These are phyloP conservation scores for Platyscapa corneri DNA, from an alignment of 1,140 invertebrate species.

Conservation along the genomic window DNA sequence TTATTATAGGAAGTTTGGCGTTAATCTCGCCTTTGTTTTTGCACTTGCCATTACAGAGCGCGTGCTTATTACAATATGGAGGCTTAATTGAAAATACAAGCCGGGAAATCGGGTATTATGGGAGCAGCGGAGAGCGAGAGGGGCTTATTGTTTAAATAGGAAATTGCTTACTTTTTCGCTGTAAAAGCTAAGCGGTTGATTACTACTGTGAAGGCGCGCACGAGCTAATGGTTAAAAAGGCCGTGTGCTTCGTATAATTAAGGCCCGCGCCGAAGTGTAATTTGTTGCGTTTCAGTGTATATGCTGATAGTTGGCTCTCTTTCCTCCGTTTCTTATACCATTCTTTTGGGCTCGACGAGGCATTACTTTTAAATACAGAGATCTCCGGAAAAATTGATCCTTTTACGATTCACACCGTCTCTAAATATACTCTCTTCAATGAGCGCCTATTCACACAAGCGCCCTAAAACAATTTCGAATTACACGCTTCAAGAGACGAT, in stretches of 20 bases:
- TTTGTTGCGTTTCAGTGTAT: slow-evolving; percentile 39
- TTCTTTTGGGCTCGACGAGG: background rate
- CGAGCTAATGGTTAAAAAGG: slow-evolving; percentile 45
- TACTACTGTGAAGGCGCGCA: slow-evolving; percentile 32
- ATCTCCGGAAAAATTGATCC: slow-evolving; percentile 43
- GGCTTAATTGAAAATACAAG: slow-evolving; percentile 37
- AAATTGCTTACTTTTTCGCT: slow-evolving; percentile 33
- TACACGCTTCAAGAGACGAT: background rate
- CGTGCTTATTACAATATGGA: background rate
- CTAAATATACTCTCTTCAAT: slow-evolving; percentile 22
- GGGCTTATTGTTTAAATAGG: slow-evolving; percentile 48
- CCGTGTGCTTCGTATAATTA: slow-evolving; percentile 46
- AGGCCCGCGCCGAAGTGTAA: slow-evolving; percentile 46
- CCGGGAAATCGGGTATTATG: slow-evolving; percentile 27
- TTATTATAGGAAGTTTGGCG: background rate
- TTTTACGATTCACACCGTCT: slow-evolving; percentile 41
- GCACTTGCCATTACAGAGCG: background rate
- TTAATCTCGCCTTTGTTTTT: slow-evolving; percentile 25
- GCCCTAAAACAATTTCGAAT: slow-evolving; percentile 11
- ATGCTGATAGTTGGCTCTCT: slow-evolving; percentile 18
- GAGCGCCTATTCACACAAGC: slow-evolving; percentile 18
- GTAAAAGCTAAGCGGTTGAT: slow-evolving; percentile 46
- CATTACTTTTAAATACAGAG: slow-evolving; percentile 40
- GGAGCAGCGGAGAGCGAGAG: background rate
- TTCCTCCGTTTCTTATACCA: background rate